Percentiles rank a stretch among this genome's conserved stretches.
Evolutionary conservation across 2,888 invertebrate species (phyloP).

Genomic region (Volucella zonaria): DNA sequence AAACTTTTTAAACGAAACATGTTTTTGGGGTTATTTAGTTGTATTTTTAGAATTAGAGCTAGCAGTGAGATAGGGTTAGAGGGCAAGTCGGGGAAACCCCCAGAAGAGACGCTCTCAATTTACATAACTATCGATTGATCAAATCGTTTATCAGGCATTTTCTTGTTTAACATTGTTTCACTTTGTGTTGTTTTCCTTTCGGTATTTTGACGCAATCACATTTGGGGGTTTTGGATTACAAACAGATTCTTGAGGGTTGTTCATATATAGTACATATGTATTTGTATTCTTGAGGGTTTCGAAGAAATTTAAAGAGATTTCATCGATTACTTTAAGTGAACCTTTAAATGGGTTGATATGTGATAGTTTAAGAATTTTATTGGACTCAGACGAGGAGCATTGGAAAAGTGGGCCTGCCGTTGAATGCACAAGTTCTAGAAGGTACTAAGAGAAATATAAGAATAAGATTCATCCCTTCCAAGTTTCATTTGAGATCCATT

Average conservation of each 20-base stretch:
- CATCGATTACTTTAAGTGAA: no score
- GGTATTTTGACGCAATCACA: conserved; percentile 43
- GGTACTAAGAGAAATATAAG: no score
- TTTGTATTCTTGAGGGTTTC: background rate
- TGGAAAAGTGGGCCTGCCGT: no score
- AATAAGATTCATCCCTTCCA: no score
- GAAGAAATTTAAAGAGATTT: no score
- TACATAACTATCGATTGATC: conserved; percentile 53
- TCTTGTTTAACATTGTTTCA: conserved; percentile 45
- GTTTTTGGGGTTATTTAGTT: background rate
- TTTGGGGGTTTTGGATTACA: conserved; percentile 46
- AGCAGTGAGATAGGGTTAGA: background rate
- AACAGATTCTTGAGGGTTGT: conserved; percentile 40
- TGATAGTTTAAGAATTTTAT: no score
- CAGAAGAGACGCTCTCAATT: conserved; percentile 19
- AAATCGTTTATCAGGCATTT: conserved; percentile 46
- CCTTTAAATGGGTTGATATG: no score
- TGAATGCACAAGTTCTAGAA: no score
- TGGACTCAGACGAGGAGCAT: no score
- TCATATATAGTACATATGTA: background rate
- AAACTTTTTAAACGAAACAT: conserved; percentile 14
- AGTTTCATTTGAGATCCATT: no score
- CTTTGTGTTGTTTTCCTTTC: conserved; percentile 22
- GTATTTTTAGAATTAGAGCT: no score
- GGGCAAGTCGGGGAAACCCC: background rate